Conservation (phyloP, 2,888 invertebrate species). For the Dyspetes luteomarginatus region DNA sequence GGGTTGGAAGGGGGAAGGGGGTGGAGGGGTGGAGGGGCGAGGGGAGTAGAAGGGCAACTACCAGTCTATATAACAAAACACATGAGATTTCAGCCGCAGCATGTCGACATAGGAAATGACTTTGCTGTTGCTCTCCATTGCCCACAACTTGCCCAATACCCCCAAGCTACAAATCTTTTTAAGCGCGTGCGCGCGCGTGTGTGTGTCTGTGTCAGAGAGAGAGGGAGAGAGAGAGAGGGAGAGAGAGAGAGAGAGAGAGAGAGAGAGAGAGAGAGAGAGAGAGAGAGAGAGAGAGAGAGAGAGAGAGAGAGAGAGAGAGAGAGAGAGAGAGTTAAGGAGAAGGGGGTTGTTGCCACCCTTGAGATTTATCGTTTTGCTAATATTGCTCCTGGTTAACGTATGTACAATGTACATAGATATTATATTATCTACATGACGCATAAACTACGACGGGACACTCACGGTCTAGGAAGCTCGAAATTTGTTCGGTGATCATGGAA, state of each 20-base stretch:
- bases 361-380: conserved; percentile 75
- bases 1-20: neutral
- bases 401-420: conserved; percentile 14
- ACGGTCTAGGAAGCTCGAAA: conserved; percentile 2
- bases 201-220: no score
- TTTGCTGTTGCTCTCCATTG: conserved; percentile 50
- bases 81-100: conserved; percentile 14
- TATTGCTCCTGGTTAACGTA: conserved; percentile 56
- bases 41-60: conserved; percentile 43
- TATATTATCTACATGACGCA: conserved; percentile 34
- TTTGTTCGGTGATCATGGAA: neutral
- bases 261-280: no score
- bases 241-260: no score
- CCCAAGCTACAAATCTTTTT: conserved; percentile 28
- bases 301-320: no score
- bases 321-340: no score
- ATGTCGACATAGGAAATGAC: conserved; percentile 67
- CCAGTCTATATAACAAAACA: conserved; percentile 24
- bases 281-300: no score
- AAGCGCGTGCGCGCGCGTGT: no score
- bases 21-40: neutral
- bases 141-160: conserved; percentile 48
- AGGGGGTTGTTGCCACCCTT: conserved; percentile 42
- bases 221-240: no score
- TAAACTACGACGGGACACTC: conserved; percentile 14